phyloP scores from a whole-genome alignment of 2,888 invertebrate species.

The Cynaeus angustus region DNA sequence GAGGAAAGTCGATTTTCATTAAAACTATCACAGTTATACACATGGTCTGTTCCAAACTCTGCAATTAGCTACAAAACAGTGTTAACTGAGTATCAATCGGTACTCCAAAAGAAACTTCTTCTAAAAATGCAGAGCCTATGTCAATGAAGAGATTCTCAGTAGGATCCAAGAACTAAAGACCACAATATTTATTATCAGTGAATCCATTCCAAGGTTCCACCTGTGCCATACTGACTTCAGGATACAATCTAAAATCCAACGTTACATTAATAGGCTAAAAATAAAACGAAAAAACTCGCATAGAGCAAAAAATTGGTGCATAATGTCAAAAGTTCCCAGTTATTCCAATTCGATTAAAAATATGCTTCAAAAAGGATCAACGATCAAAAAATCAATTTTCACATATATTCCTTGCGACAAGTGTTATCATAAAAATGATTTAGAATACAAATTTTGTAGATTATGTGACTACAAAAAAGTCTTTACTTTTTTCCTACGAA shows the following conservation, averaged over 20 bases:
- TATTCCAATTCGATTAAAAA: too few relatives aligned
- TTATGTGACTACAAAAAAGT: too few relatives aligned
- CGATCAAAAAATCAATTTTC: too few relatives aligned
- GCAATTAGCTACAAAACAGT: conserved; percentile 73
- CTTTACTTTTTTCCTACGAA: too few relatives aligned
- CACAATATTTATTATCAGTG: conserved; percentile 79
- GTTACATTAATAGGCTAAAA: too few relatives aligned
- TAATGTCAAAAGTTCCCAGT: too few relatives aligned
- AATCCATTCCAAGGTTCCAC: conserved; percentile 86
- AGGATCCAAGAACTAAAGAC: conserved; percentile 87
- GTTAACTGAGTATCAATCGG: not conserved
- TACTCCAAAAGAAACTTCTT: conserved; percentile 73
- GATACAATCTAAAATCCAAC: conserved; percentile 83
- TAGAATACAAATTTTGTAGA: too few relatives aligned
- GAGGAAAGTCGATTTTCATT: conserved; percentile 88
- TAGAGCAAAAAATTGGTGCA: too few relatives aligned
- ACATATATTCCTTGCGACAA: too few relatives aligned
- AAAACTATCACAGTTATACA: conserved; percentile 94
- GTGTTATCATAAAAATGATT: too few relatives aligned
- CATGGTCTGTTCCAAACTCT: conserved; percentile 84
- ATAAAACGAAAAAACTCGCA: too few relatives aligned
- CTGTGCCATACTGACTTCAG: conserved; percentile 79
- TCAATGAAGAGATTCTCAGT: conserved; percentile 82
- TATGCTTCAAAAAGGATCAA: too few relatives aligned
- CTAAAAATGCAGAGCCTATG: conserved; percentile 83